These are phyloP conservation scores for Lepidonotus clava DNA, from an alignment of 2,888 invertebrate species.

Conservation along the genomic window DNA sequence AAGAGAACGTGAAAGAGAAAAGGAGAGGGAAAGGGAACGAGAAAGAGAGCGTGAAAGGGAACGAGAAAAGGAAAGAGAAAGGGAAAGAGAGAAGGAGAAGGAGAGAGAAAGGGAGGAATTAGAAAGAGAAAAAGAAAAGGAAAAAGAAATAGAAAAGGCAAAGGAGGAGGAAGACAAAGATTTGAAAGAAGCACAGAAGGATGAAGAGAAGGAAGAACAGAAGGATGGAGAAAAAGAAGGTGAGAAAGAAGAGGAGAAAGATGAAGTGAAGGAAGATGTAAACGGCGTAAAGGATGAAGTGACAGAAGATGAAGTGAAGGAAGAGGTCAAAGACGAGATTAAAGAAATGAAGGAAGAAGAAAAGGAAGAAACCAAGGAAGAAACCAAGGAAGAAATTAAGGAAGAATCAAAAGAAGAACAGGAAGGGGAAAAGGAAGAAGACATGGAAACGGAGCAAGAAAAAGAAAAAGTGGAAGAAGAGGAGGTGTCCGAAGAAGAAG, in stretches of 20 bases:
- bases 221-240: background rate
- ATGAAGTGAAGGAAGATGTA: background rate
- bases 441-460: background rate
- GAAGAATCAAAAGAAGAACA: background rate
- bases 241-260: background rate
- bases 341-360: background rate
- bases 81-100: background rate
- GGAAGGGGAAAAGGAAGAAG: background rate
- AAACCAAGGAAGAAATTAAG: background rate
- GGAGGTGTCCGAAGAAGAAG: background rate
- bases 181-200: background rate
- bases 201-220: background rate
- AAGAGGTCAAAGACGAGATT: background rate
- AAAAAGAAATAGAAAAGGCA: slow-evolving; percentile 17
- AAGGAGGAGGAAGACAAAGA: background rate
- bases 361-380: background rate
- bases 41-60: background rate
- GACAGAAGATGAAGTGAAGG: background rate
- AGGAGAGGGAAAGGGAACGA: background rate
- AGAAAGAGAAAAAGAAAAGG: background rate
- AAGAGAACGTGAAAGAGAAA: background rate
- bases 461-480: background rate
- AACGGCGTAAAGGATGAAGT: background rate
- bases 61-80: background rate
- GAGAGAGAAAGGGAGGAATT: background rate